Conservation (phyloP, 2,113 vertebrate genomes). For the Muscicapa adusta region DNA sequence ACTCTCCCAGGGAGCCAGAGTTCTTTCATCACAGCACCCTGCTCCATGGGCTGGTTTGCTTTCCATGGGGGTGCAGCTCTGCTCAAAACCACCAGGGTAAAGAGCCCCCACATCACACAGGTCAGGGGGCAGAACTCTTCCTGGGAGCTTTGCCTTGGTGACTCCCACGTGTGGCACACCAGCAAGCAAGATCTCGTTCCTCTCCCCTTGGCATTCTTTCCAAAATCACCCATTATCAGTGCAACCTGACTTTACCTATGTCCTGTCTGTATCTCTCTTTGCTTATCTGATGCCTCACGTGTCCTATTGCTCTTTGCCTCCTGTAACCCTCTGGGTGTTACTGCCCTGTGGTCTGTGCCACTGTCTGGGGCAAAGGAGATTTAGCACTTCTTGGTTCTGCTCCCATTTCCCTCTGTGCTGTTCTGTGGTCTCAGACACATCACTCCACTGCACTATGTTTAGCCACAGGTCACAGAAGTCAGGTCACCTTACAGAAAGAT, state of each 20-base stretch:
- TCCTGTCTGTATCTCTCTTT: neutral
- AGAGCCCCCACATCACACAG: neutral
- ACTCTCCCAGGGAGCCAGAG: neutral
- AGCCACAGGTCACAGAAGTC: neutral
- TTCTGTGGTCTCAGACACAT: neutral
- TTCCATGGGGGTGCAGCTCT: neutral
- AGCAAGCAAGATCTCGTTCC: neutral
- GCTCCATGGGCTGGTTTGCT: neutral
- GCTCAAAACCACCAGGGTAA: neutral
- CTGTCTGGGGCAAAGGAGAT: neutral
- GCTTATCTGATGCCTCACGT: neutral
- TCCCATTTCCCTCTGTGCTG: neutral
- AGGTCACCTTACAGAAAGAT: neutral
- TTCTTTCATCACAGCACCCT: neutral
- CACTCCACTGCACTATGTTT: neutral
- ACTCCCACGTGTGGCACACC: neutral
- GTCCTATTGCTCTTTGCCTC: neutral
- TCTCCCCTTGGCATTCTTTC: neutral
- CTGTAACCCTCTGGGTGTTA: neutral
- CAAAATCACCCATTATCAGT: neutral
- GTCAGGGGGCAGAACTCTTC: neutral
- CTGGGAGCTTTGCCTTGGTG: neutral
- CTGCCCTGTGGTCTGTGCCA: neutral
- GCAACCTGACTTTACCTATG: neutral
- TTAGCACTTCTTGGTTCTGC: neutral